Evolutionary conservation across 2,113 vertebrate genomes (phyloP).

Genomic region (Hemiprocne comata): DNA sequence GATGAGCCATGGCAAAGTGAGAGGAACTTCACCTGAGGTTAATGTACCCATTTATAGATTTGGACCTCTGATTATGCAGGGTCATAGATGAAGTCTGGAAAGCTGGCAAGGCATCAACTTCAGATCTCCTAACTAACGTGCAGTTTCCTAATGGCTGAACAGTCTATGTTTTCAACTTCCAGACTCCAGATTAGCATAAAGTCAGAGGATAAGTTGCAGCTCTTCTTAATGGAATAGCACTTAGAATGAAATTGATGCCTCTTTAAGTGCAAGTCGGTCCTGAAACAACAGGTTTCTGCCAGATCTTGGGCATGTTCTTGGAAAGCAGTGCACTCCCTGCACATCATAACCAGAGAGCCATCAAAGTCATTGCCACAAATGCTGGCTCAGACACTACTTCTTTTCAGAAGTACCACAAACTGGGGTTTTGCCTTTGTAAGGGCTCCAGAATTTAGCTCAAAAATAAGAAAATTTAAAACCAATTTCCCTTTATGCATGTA

Average conservation of each 20-base stretch:
- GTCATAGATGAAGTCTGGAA: conserved; percentile 3
- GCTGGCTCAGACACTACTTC: neutral
- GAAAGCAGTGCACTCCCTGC: neutral
- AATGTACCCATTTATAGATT: neutral
- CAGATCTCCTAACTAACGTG: neutral
- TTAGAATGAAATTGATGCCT: conserved; percentile 42
- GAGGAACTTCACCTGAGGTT: neutral
- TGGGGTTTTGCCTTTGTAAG: neutral
- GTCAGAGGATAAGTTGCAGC: conserved; percentile 6
- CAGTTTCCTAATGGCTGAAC: conserved; percentile 14
- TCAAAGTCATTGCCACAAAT: neutral
- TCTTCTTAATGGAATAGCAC: conserved; percentile 59
- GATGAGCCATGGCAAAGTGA: neutral
- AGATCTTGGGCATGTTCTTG: neutral
- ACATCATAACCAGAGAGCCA: neutral
- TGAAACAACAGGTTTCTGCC: neutral
- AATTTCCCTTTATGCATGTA: neutral
- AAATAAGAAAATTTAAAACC: neutral
- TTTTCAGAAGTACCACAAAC: neutral
- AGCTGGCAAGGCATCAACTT: conserved; percentile 12
- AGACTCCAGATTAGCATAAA: conserved; percentile 31
- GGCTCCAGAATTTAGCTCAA: neutral
- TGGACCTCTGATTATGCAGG: neutral
- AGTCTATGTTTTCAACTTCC: conserved; percentile 12
- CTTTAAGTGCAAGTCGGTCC: neutral